Percentiles rank a stretch among this genome's conserved stretches.
Conservation (phyloP, 1,140 invertebrate genomes). For the Zaprionus capensis region DNA sequence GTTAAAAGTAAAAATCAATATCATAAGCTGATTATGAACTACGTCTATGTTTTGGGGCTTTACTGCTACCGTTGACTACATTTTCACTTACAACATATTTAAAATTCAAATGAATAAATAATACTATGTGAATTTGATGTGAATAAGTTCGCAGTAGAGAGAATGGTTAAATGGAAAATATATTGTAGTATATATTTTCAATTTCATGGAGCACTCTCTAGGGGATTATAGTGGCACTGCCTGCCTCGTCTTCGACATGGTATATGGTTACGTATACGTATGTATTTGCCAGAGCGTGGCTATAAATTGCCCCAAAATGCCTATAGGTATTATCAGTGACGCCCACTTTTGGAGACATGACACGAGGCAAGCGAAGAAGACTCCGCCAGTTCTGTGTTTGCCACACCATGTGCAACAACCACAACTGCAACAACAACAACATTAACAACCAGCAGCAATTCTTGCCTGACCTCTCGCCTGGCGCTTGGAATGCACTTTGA, state of each 20-base stretch:
- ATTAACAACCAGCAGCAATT: conserved; percentile 5
- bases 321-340: conserved; percentile 14
- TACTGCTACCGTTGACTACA: background rate
- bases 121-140: background rate
- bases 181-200: background rate
- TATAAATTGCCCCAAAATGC: conserved; percentile 6
- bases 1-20: conserved; percentile 1
- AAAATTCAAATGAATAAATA: conserved; percentile 7
- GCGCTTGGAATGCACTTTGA: conserved; percentile 51
- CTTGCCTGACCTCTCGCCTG: conserved; percentile 2
- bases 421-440: conserved; percentile 16
- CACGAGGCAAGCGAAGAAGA: conserved; percentile 27
- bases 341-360: conserved; percentile 28
- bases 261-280: background rate
- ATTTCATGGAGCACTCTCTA: background rate
- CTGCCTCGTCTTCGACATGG: background rate
- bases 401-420: conserved; percentile 29
- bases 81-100: conserved; percentile 1
- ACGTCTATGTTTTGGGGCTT: background rate
- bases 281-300: background rate
- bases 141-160: background rate
- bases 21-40: conserved; percentile 3
- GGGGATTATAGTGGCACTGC: background rate
- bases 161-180: background rate
- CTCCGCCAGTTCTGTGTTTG: conserved; percentile 49